Conservation (phyloP, 2,888 invertebrate species). For the Schizaphis graminum region DNA sequence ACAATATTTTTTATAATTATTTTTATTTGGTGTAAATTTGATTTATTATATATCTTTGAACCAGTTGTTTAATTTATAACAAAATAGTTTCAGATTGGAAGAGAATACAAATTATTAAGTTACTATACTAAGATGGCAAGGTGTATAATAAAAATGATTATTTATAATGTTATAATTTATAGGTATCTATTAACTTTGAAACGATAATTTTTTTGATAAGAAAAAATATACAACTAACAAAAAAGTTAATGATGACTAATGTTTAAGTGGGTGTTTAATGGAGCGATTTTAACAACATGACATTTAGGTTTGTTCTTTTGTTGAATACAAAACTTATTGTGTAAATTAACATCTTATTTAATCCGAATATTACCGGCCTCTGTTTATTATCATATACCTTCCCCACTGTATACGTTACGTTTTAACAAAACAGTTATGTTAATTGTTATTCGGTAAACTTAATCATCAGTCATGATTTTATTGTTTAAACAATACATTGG, state of each 20-base stretch:
- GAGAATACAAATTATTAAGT: background rate
- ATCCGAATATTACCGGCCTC: background rate
- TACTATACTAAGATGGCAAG: background rate
- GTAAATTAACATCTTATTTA: constrained; percentile 3
- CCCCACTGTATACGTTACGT: background rate
- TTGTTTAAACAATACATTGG: background rate
- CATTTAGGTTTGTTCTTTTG: background rate
- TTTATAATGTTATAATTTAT: background rate
- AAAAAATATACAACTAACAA: background rate
- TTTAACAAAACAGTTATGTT: background rate
- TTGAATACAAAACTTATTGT: background rate
- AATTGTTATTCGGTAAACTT: background rate
- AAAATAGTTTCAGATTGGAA: background rate
- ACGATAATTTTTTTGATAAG: background rate
- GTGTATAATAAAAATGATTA: background rate
- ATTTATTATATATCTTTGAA: background rate
- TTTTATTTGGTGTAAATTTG: background rate
- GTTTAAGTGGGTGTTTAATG: background rate
- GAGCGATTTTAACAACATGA: background rate
- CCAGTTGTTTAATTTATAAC: background rate
- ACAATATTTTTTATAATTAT: background rate
- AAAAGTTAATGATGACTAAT: background rate
- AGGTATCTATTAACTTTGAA: background rate
- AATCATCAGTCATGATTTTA: background rate
- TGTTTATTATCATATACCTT: background rate